Percentiles rank a stretch among this genome's conserved stretches.
Evolutionary conservation across 2,113 vertebrate species (phyloP).

Genomic region (Dascyllus trimaculatus): DNA sequence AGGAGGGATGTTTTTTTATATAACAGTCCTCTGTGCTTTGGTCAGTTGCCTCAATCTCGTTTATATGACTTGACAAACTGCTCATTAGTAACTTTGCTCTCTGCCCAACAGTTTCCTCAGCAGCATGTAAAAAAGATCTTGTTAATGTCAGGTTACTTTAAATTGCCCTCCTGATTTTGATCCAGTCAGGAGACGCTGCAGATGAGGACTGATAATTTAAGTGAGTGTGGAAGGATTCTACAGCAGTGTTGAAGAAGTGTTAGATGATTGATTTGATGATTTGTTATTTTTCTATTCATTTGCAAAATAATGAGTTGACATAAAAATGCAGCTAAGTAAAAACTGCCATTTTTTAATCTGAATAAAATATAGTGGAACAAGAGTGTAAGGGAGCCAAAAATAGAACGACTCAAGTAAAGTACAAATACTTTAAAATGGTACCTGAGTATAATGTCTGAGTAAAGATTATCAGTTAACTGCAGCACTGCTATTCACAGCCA

Average conservation of each 20-base stretch:
- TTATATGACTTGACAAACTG: constrained; percentile 39
- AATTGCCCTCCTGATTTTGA: constrained; percentile 7
- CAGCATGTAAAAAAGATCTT: constrained; percentile 33
- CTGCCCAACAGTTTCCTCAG: constrained; percentile 16
- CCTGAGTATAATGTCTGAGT: too few species aligned
- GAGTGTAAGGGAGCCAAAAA: too few species aligned
- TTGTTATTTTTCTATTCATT: too few species aligned
- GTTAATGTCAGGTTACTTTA: constrained; percentile 56
- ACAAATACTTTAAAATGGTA: too few species aligned
- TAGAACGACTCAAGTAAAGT: too few species aligned
- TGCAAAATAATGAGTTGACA: too few species aligned
- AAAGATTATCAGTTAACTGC: too few species aligned
- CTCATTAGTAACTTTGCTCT: constrained; percentile 22
- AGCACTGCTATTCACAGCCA: not conserved
- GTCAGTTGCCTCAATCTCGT: constrained; percentile 11
- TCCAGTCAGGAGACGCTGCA: not conserved
- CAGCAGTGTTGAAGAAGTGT: not conserved
- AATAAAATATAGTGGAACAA: not conserved
- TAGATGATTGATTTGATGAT: not conserved
- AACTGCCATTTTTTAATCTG: not conserved
- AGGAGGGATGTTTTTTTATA: constrained; percentile 43
- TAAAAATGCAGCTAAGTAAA: too few species aligned
- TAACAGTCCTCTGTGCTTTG: constrained; percentile 27
- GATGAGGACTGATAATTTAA: constrained; percentile 31
- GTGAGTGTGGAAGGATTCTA: constrained; percentile 1